Evolutionary conservation across 2,113 vertebrate genomes (phyloP), one percentile per base, ranked within the genome.

Genomic region (Neotragus pygmaeus): DNA sequence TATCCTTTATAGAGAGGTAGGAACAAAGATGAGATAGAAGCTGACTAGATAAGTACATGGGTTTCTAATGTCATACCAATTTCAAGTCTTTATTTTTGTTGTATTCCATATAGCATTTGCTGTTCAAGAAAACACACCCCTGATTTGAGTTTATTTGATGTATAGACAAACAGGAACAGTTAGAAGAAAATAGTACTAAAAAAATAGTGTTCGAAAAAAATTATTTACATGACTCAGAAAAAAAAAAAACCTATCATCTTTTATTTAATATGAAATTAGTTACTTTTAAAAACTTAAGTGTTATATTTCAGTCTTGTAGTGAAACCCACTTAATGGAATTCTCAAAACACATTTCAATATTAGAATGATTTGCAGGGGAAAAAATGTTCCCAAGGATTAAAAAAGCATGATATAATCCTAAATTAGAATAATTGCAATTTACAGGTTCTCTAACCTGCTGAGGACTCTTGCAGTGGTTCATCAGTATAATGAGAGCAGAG

Each of bases 21-120:
- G 89, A 98, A 98, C 98, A 98, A 98, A 98, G 98, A 98, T 98
- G 98, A 98, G 92, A 98, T 98, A 64, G 97, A 97, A 97, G 92
- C 97, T 98, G 96, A 98, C 96, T 98, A 93, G 97, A 97, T 87
- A 98, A 95, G 96, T 98, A 98, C 96, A 93, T 84, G 91, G 91
- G 43, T 97, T 98, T 98, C 97, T 98, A 98, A 98, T 98, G 97
- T 98, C 98, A 96, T 80, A 91, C 53, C 97, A 98, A 97, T 98
- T 98, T 98, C 73, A 98, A 98, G 96, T 97, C 97, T 95, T 96
- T 93, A 39, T 97, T 87, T 97, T 92, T 96, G 83, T 92, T 57
- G 53, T 57, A 92, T 95, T 98, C 58, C 96, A 78, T 97, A 97
- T 94, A 98, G 87, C 90, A 73, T 98, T 93, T 98, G 80, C 83